Evolutionary conservation across 2,113 vertebrate genomes (phyloP).

Genomic region (Marmota flaviventris): DNA sequence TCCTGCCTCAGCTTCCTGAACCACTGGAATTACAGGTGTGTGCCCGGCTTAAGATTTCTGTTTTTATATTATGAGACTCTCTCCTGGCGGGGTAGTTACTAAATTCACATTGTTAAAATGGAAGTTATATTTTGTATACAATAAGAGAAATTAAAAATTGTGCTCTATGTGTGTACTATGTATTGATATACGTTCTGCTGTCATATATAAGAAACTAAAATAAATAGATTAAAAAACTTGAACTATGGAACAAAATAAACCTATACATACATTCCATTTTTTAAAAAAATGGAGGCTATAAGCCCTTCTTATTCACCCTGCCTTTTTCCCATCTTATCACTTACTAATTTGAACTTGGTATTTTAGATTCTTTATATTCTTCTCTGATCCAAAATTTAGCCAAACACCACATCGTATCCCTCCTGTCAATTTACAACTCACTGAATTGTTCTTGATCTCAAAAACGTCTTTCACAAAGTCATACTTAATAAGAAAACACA

Average conservation of each 20-base stretch:
- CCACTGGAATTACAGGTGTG: too few relatives aligned
- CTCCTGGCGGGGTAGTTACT: neutral
- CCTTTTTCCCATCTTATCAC: neutral
- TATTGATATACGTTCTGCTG: too few relatives aligned
- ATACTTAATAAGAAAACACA: conserved; percentile 33
- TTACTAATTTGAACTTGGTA: neutral
- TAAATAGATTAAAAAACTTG: too few relatives aligned
- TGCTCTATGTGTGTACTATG: too few relatives aligned
- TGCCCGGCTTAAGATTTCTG: neutral
- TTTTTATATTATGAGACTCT: neutral
- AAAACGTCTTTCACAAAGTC: neutral
- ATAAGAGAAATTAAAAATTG: too few relatives aligned
- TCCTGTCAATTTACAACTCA: neutral
- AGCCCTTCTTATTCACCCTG: neutral
- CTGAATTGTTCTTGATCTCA: neutral
- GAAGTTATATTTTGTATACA: neutral
- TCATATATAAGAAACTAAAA: too few relatives aligned
- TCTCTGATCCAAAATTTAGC: neutral
- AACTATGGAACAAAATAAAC: too few relatives aligned
- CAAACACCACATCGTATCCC: neutral
- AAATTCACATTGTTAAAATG: neutral
- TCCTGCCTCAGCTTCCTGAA: too few relatives aligned
- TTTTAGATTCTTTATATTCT: neutral
- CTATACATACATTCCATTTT: too few relatives aligned
- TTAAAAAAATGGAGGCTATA: neutral